These are phyloP conservation scores for Marmota flaviventris DNA, from an alignment of 2,113 vertebrate genomes.

Conservation along the genomic window DNA sequence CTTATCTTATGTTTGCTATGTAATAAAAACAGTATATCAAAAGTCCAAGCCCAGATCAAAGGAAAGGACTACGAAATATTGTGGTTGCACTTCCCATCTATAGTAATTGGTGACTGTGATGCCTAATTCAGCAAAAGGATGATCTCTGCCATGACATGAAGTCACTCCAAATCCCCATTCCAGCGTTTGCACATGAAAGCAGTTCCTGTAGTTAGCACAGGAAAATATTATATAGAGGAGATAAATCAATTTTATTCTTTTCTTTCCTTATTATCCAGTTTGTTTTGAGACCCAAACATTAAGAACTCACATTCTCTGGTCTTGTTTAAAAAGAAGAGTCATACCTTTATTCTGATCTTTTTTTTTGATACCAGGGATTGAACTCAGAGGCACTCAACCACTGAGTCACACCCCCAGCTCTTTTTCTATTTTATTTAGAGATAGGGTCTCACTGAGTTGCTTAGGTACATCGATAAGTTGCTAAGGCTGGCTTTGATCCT, in stretches of 20 bases:
- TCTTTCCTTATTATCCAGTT: conserved; percentile 17
- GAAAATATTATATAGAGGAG: not conserved
- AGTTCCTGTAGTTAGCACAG: not conserved
- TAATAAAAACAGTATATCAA: not conserved
- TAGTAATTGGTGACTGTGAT: not conserved
- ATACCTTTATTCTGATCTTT: not conserved
- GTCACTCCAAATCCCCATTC: not conserved
- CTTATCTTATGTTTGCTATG: not conserved
- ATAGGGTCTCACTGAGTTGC: no score
- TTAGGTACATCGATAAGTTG: no score
- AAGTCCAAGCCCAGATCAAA: not conserved
- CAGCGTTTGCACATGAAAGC: not conserved
- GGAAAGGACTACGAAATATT: not conserved
- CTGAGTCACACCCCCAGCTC: no score
- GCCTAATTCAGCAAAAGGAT: not conserved
- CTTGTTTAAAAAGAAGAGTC: conserved; percentile 14
- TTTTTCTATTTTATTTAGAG: no score
- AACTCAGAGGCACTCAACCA: no score
- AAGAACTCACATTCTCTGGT: not conserved
- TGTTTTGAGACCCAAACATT: not conserved
- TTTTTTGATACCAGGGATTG: no score
- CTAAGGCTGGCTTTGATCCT: no score
- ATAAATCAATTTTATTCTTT: conserved; percentile 12
- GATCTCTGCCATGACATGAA: not conserved
- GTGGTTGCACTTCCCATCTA: not conserved